A percentile compares a stretch with the other conserved stretches of the same genome.
Conservation (phyloP, 2,797 vertebrate genomes). For the Alectoris magna region DNA sequence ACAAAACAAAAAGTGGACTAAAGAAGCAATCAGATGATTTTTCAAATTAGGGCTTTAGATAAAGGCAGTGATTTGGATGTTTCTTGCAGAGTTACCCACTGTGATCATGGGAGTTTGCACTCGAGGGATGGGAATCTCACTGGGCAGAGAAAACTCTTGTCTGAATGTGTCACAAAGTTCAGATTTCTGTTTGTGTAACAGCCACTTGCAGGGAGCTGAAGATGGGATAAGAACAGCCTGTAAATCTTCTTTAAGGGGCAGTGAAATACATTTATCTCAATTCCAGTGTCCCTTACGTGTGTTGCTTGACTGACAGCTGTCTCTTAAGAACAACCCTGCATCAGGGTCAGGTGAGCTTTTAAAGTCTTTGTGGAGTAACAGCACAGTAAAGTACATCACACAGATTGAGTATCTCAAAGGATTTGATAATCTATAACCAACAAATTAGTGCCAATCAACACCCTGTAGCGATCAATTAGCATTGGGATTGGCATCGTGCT, state of each 20-base stretch:
- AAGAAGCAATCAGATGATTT: not conserved
- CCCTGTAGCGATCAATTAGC: not conserved
- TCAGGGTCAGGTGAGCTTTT: not conserved
- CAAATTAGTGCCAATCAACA: constrained; percentile 15
- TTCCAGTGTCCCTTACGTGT: fast-evolving
- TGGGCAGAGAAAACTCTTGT: not conserved
- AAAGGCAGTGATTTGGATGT: not conserved
- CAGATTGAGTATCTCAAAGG: not conserved
- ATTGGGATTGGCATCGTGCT: not conserved
- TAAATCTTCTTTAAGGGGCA: not conserved
- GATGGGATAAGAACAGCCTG: not conserved
- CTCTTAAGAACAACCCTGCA: not conserved
- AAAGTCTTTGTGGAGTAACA: not conserved
- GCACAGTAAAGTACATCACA: not conserved
- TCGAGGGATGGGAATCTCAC: not conserved
- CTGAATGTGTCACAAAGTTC: not conserved
- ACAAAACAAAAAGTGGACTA: not conserved
- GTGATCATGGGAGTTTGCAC: not conserved
- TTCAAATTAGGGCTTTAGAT: not conserved
- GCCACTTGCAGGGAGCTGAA: not conserved
- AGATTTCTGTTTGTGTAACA: not conserved
- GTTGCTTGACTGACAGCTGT: not conserved
- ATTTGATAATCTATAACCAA: constrained; percentile 10
- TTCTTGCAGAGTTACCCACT: not conserved
- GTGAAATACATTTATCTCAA: not conserved